Evolutionary conservation across 2,888 invertebrate genomes (phyloP).

Genomic region (Norana najaformis): DNA sequence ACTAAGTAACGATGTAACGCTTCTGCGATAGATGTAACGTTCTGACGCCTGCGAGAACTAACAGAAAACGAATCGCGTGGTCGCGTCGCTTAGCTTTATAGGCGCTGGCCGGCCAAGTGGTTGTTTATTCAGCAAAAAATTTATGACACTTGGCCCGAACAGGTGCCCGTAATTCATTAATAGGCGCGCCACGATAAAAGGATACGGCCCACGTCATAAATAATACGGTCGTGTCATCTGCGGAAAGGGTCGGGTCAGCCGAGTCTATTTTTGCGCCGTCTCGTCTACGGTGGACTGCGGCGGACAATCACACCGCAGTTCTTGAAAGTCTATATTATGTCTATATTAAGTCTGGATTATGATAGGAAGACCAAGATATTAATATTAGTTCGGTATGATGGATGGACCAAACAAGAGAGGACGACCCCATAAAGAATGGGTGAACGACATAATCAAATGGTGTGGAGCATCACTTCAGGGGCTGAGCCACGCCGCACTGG

Average conservation of each 20-base stretch:
- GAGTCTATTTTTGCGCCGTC: background rate
- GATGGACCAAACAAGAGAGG: no score
- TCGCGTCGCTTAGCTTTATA: background rate
- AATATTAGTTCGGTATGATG: no score
- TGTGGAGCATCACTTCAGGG: no score
- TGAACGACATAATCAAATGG: no score
- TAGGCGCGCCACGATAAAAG: background rate
- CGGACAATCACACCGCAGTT: background rate
- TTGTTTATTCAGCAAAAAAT: background rate
- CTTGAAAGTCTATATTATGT: no score
- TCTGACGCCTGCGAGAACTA: background rate
- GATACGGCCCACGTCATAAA: conserved; percentile 1
- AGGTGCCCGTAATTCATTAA: background rate
- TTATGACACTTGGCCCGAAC: background rate
- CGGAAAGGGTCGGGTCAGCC: background rate
- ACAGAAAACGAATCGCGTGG: background rate
- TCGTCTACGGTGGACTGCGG: background rate
- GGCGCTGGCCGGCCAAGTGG: background rate
- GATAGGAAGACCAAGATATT: no score
- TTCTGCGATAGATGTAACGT: background rate
- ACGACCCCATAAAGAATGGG: no score
- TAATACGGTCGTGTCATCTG: background rate
- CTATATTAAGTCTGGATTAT: no score
- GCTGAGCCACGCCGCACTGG: no score
- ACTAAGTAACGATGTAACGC: no score